phyloP scores from a whole-genome alignment of 1,140 invertebrate species.

The Drosophila neocordata region DNA sequence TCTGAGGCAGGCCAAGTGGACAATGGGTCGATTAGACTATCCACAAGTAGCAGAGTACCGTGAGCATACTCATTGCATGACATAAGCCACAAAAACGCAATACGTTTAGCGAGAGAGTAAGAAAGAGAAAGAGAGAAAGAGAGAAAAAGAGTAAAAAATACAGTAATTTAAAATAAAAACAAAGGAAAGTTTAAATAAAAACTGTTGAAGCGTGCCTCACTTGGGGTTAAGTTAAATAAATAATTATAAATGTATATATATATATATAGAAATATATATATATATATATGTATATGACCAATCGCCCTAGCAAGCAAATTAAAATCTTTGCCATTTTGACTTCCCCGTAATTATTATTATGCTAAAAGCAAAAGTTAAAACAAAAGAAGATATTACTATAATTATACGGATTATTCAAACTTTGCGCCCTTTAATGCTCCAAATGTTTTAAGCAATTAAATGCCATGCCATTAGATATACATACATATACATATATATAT shows the following conservation, averaged over 20 bases:
- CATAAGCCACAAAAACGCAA: slow-evolving; percentile 54
- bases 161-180: neutral
- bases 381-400: slow-evolving; percentile 28
- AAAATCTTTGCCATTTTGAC: slow-evolving; percentile 28
- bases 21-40: slow-evolving; percentile 19
- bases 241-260: slow-evolving; percentile 1
- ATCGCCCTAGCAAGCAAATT: slow-evolving; percentile 8
- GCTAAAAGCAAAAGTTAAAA: neutral
- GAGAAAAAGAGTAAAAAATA: neutral
- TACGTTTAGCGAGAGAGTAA: slow-evolving; percentile 4
- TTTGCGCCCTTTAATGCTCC: slow-evolving; percentile 49
- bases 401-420: slow-evolving; percentile 38
- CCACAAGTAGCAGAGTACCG: neutral
- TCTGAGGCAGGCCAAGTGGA: slow-evolving; percentile 5
- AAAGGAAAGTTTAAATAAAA: slow-evolving; percentile 11
- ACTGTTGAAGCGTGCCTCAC: slow-evolving; percentile 42
- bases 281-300: neutral
- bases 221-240: slow-evolving; percentile 21
- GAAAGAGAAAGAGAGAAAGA: neutral
- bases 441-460: too few species aligned
- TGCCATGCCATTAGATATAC: too few species aligned
- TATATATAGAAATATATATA: neutral
- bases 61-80: slow-evolving; percentile 36
- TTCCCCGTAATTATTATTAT: neutral
- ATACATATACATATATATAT: slow-evolving; percentile 6